Evolutionary conservation across 2,113 vertebrate species (phyloP), one percentile per base, ranked within the genome.

Genomic region (Seriola aureovittata): DNA sequence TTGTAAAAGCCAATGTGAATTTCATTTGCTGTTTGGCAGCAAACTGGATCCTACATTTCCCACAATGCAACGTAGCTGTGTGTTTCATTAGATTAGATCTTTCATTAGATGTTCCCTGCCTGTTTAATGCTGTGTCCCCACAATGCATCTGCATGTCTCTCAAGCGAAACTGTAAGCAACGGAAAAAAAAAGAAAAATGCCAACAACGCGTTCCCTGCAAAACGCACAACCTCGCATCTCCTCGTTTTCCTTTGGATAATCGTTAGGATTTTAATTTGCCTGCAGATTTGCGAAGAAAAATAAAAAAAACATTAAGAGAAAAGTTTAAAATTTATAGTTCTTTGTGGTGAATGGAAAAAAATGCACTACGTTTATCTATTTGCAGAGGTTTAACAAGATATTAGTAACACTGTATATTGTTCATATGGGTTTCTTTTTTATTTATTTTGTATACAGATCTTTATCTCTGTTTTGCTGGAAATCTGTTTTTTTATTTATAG

Each of bases 381-480:
- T 71, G 73, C 81, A 80, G 83, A 90, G 87, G 77, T 86, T 91
- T 82, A 80, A 88, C 87, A 86, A 60, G 72, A 92, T 89, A 80
- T 82, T 89, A 86, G 79, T 72, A 57, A 94, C 94, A 95, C 92
- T 96, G 94, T 95, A 94, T 85, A 90, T 91, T 94, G 83, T 95
- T 94, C 82, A 88, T 88, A 92, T 84, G 77, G 80, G 48, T 48
- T 85, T 80, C n/a, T 65, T 88, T 93, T 93, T 84, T 91, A 94
- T 95, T 95, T 95, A 95, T 95, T 95, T 95, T 94, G 86, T 94
- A 94, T 89, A 93, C 91, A 94, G 88, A 93, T 91, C 89, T 95
- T 92, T 92, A 93, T 93, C 84, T 88, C 81, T 86, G 80, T 90
- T 88, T 87, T 91, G 90, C 81, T 93, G 88, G 88, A 91, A 91